Evolutionary conservation across 2,888 invertebrate genomes (phyloP), one percentile per base, ranked within the genome.

Genomic region (Eupithecia inturbata): DNA sequence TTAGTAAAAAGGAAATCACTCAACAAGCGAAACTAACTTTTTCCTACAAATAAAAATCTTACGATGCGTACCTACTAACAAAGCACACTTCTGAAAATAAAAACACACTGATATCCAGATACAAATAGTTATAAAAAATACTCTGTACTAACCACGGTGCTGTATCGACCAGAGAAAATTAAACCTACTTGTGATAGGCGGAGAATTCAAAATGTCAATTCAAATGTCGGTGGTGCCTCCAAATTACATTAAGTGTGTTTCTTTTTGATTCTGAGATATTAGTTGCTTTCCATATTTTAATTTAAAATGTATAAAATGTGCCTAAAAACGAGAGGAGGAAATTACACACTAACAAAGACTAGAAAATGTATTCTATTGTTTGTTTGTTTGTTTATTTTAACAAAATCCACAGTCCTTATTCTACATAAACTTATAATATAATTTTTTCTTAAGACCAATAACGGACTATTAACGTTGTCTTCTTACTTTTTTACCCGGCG

Each of bases 11-110:
- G 81, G 67, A n/a, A 70, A 71, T 67, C 80, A 83, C 77, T 83
- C 81, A 80, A 82, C 78, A 85, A 84, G 84, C 85, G 76, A 82
- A 82, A 79, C 78, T 36, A 67, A 72, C 72, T 14, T 41, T 74
- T 70, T 80, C 85, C 83, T 85, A 88, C 78, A 79, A 83, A 84
- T 79, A 82, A 84, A 81, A 69, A 83, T 81, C 36, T 71, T 73
- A 73, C 57, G 62, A 45, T 45, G 70, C 77, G 62, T 74, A 53
- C n/a, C n/a, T n/a, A n/a, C 49, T 53, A 78, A 68, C 63, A 64
- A 68, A 26, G 81, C 85, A 80, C 80, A 81, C 83, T 82, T 79
- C 41, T 75, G 74, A 76, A 82, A 81, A 83, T 71, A 73, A 77
- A 75, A 68, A 75, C 71, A 70, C 70, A 67, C 68, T 76, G 73